A percentile compares a stretch with the other conserved stretches of the same genome.
Evolutionary conservation across 2,888 invertebrate species (phyloP).

Genomic region (Fissipunctia ypsillon): DNA sequence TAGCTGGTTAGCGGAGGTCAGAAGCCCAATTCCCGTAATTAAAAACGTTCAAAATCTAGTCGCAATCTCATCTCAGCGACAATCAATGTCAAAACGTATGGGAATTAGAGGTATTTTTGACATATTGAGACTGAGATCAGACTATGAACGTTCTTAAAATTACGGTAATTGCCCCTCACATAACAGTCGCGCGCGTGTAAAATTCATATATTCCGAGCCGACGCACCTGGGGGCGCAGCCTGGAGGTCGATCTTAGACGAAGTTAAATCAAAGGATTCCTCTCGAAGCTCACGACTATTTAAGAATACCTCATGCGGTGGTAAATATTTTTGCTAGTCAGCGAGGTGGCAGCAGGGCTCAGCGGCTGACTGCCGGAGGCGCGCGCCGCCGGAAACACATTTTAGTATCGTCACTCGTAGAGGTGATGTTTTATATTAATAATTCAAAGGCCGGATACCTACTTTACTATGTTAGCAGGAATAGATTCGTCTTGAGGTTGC

Average conservation of each 20-base stretch:
- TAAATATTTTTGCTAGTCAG: background rate
- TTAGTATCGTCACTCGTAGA: background rate
- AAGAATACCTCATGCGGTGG: background rate
- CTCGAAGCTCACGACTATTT: background rate
- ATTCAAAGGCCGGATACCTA: no score
- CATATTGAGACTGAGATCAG: no score
- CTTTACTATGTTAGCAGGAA: background rate
- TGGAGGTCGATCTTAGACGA: background rate
- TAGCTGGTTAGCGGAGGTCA: background rate
- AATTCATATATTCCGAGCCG: conserved; percentile 1
- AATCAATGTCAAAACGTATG: no score
- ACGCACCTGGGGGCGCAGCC: background rate
- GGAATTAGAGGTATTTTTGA: no score
- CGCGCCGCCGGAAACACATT: background rate
- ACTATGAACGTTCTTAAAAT: no score
- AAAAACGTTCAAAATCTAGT: no score
- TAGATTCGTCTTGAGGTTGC: conserved; percentile 18
- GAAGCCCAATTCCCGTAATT: no score
- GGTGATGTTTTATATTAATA: background rate
- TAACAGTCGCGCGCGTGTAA: background rate
- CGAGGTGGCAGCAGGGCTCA: no score
- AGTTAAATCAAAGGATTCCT: background rate
- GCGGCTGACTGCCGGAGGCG: background rate
- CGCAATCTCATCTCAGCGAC: no score
- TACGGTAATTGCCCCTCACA: no score